Evolutionary conservation across 2,797 vertebrate genomes (phyloP).

Genomic region (Bradypodion pumilum): DNA sequence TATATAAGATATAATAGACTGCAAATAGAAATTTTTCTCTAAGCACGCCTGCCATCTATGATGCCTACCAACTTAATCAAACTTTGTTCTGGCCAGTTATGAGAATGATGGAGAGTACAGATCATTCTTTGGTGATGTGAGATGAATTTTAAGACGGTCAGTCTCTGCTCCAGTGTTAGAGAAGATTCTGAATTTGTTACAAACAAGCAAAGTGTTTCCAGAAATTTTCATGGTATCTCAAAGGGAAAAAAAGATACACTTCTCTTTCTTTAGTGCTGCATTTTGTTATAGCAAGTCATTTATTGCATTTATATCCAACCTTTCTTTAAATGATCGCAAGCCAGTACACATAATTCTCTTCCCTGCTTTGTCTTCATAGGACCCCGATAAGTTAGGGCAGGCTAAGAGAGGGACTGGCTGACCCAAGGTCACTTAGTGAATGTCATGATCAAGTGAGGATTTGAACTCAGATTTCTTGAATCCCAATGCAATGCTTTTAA

Average conservation of each 20-base stretch:
- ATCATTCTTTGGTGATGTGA: slow-evolving; percentile 39
- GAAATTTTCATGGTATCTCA: slow-evolving; percentile 13
- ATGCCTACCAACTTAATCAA: background rate
- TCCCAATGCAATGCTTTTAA: too few relatives aligned
- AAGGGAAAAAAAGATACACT: background rate
- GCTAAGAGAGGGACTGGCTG: too few relatives aligned
- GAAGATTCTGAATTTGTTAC: slow-evolving; percentile 14
- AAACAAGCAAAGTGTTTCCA: slow-evolving; percentile 31
- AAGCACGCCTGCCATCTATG: background rate
- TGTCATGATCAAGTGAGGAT: too few relatives aligned
- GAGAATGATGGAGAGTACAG: slow-evolving; percentile 34
- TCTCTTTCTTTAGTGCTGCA: background rate
- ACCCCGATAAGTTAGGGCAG: too few relatives aligned
- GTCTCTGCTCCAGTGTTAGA: slow-evolving; percentile 9
- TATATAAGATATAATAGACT: background rate
- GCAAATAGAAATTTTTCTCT: background rate
- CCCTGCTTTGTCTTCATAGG: too few relatives aligned
- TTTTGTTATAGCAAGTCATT: too few relatives aligned
- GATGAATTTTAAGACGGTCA: slow-evolving; percentile 43
- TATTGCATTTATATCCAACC: too few relatives aligned
- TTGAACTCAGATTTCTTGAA: too few relatives aligned
- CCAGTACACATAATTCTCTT: too few relatives aligned
- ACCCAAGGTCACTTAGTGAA: too few relatives aligned
- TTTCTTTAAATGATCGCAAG: too few relatives aligned
- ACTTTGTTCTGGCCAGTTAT: slow-evolving; percentile 47